Evolutionary conservation across 2,888 invertebrate species (phyloP).

Genomic region (Drosophila koepferae): DNA sequence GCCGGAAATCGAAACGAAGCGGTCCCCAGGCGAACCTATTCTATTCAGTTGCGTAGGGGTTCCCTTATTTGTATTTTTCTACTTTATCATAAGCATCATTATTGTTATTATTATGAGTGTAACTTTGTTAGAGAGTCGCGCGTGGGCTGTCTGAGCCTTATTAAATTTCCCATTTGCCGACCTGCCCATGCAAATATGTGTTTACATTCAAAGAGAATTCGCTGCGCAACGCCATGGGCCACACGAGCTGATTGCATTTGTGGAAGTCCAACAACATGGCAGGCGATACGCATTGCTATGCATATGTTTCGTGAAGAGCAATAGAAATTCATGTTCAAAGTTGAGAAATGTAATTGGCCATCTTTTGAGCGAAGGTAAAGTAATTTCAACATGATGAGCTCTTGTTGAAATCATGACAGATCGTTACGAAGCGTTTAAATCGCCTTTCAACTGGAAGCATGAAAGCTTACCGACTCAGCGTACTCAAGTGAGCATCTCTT

Average conservation of each 20-base stretch:
- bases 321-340: conserved; percentile 1
- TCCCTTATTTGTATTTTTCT: conserved; percentile 11
- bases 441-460: not conserved
- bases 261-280: not conserved
- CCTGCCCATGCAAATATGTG: conserved; percentile 54
- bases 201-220: conserved; percentile 61
- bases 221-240: conserved; percentile 23
- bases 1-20: conserved; percentile 56
- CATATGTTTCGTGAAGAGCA: not conserved
- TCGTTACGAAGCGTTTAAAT: not conserved
- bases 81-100: conserved; percentile 31
- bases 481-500: not conserved
- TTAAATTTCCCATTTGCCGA: conserved; percentile 68
- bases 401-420: too few relatives aligned
- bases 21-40: conserved; percentile 22
- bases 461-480: too few relatives aligned
- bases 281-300: not conserved
- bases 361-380: not conserved
- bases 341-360: not conserved
- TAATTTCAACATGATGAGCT: not conserved
- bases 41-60: conserved; percentile 5
- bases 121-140: conserved; percentile 54
- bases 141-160: conserved; percentile 45
- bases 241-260: conserved; percentile 52
- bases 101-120: conserved; percentile 60